A percentile compares a stretch with the other conserved stretches of the same genome.
Conservation (phyloP, 2,113 vertebrate species). For the Eulacestoma nigropectus region DNA sequence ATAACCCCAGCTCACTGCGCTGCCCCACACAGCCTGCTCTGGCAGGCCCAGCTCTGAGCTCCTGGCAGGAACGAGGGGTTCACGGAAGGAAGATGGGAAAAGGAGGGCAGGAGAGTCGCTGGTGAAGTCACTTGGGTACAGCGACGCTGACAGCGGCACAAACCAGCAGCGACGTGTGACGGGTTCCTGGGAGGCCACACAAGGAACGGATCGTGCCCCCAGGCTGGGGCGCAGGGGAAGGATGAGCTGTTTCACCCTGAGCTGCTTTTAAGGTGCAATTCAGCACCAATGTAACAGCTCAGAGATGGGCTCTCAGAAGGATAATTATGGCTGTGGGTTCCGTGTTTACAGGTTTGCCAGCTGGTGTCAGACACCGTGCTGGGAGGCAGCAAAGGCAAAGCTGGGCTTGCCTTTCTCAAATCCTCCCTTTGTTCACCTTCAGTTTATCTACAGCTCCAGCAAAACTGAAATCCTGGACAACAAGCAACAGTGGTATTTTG, state of each 20-base stretch:
- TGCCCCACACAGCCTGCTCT: not conserved
- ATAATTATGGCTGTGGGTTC: not conserved
- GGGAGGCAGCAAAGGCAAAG: not conserved
- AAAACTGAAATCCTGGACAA: not conserved
- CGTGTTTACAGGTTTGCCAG: not conserved
- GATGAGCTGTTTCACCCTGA: not conserved
- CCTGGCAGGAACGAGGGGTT: not conserved
- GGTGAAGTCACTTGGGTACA: not conserved
- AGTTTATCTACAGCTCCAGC: not conserved
- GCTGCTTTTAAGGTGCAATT: not conserved
- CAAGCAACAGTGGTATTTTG: not conserved
- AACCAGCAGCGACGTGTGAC: not conserved
- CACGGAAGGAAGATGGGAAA: not conserved
- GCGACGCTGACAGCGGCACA: not conserved
- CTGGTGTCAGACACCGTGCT: not conserved
- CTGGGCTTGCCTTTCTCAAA: not conserved
- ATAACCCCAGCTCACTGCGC: not conserved
- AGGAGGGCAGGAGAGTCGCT: not conserved
- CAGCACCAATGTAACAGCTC: not conserved
- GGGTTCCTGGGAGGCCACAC: not conserved
- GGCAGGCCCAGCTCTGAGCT: not conserved
- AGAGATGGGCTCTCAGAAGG: not conserved
- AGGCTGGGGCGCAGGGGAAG: rapidly evolving
- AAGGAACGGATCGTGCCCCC: not conserved
- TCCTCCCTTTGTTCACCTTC: constrained; percentile 1